A percentile compares a stretch with the other conserved stretches of the same genome.
Evolutionary conservation across 2,113 vertebrate species (phyloP).

Genomic region (Chlorodrepanis virens): DNA sequence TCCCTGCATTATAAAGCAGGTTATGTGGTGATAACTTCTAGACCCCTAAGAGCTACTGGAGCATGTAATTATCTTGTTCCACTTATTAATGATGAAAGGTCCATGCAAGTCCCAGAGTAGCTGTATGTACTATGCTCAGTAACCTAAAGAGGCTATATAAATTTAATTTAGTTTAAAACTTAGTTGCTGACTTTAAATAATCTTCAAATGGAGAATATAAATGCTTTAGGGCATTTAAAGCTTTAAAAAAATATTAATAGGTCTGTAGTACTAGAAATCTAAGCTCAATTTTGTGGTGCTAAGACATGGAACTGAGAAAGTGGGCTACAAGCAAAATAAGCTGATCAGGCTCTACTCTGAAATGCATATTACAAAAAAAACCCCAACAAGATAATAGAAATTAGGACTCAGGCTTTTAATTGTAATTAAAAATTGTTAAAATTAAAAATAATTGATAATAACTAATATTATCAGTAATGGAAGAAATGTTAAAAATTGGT

Average conservation of each 20-base stretch:
- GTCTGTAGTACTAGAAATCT: not conserved
- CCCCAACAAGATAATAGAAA: not conserved
- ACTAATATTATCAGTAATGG: not conserved
- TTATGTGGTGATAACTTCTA: slow-evolving; percentile 48
- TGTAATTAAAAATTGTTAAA: not conserved
- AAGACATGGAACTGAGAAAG: not conserved
- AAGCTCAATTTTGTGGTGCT: not conserved
- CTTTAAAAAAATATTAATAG: not conserved
- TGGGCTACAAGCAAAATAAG: not conserved
- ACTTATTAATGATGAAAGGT: slow-evolving; percentile 59
- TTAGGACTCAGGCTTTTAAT: not conserved
- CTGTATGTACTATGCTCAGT: not conserved
- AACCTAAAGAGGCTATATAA: slow-evolving; percentile 18
- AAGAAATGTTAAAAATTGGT: not conserved
- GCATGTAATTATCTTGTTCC: slow-evolving; percentile 60
- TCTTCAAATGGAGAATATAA: not conserved
- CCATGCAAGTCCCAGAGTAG: slow-evolving; percentile 26
- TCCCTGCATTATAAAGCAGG: slow-evolving; percentile 34
- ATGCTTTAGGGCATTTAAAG: not conserved
- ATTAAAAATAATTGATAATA: not conserved
- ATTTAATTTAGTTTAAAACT: slow-evolving; percentile 33
- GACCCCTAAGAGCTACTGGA: slow-evolving; percentile 42
- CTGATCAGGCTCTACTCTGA: not conserved
- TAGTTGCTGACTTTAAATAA: not conserved
- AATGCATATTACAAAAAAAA: not conserved